Base-by-base conservation (phyloP, 1,140 invertebrate genomes). In the Zaprionus kolodkinae region DNA sequence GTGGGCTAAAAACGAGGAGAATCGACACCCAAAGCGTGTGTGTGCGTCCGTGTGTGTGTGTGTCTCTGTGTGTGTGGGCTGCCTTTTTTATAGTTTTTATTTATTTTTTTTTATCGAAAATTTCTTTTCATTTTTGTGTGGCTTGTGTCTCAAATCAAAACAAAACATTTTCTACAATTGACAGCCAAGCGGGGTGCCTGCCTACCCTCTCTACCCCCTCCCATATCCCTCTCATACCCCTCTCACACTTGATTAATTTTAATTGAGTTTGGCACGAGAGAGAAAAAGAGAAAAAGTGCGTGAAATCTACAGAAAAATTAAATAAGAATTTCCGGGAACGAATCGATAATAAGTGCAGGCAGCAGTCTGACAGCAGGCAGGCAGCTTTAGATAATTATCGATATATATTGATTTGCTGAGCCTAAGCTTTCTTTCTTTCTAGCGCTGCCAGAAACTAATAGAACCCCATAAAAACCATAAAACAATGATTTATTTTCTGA, bases 81-180 rank as follows among this genome's bases (percentile, higher is more conserved):
- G 63, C 17, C 21, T 21, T 21, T 21, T 21, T 21, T 21, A 21
- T 21, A 21, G 21, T 70, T 17, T 17, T 5, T 12, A 55, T 59
- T 36, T n/a, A n/a, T n/a, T 65, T 75, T 63, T 65, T 60, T 69
- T 63, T 65, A 60, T 69, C 36, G 36, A 56, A 69, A 56, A 63
- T 72, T 72, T 72, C 62, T 40, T 40, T 56, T 61, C 76, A 60
- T 75, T 75, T 72, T 87, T 7, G 10, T 10, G 79, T 45, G 83
- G 83, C 83, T 83, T 87, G 83, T 87, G 83, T 79, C 83, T 83
- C 69, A 74, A 87, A 83, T 87, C 72, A 79, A 87, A 76, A 80
- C 76, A 63, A 68, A 73, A 82, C 13, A 30, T 70, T 72, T 63
- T 30, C 36, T 43, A 73, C 63, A 72, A 81, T 86, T 85, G 78